phyloP scores from a whole-genome alignment of 2,888 invertebrate species.

The Pardosa pseudoannulata region DNA sequence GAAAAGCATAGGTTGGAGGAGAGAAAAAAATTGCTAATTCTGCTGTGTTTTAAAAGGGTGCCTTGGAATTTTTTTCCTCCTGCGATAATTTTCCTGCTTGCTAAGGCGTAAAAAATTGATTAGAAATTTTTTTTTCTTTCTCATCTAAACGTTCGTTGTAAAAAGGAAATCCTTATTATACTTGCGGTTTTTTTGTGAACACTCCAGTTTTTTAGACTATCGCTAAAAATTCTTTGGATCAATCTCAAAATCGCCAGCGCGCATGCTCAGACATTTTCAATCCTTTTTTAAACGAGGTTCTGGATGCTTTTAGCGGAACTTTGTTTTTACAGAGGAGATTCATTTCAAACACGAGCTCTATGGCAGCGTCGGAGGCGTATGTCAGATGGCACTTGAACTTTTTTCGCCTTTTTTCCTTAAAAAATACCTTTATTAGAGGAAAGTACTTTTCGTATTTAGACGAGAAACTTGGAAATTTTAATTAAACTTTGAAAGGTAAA shows the following conservation, averaged over 20 bases:
- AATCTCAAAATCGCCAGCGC: not conserved
- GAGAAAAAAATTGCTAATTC: conserved; percentile 17
- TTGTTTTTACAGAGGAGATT: not conserved
- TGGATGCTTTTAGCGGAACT: conserved; percentile 4
- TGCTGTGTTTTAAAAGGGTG: conserved; percentile 16
- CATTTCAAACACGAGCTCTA: not conserved
- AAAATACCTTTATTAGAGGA: no score
- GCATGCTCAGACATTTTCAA: not conserved
- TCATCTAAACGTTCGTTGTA: conserved; percentile 24
- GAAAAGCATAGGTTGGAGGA: not conserved
- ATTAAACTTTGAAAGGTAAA: no score
- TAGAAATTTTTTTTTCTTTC: conserved; percentile 48
- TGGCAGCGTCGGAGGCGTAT: not conserved
- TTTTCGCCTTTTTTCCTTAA: no score
- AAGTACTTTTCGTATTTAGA: no score
- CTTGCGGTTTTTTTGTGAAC: conserved; percentile 23
- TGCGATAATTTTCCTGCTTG: conserved; percentile 47
- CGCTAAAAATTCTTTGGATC: conserved; percentile 15
- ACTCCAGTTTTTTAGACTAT: conserved; percentile 13
- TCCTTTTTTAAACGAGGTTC: conserved; percentile 3
- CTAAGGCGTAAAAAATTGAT: conserved; percentile 53
- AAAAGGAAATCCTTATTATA: conserved; percentile 63
- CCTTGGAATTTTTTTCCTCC: not conserved
- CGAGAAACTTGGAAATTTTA: no score
- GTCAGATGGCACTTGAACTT: not conserved